A percentile compares a stretch with the other conserved stretches of the same genome.
phyloP scores from a whole-genome alignment of 2,113 vertebrate genomes.

The Sarotherodon lohbergeri region DNA sequence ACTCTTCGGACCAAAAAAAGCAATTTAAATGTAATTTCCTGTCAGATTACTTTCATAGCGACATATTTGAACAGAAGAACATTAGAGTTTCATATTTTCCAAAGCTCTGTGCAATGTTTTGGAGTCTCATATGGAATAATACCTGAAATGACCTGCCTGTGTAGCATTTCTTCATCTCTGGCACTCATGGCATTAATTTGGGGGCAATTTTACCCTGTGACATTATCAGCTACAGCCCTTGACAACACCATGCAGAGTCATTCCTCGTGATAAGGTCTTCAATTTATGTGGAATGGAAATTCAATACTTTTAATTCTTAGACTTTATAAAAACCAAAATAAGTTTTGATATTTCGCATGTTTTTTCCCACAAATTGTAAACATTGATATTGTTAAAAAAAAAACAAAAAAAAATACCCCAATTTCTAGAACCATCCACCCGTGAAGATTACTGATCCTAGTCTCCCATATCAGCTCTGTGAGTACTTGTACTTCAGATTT shows the following conservation, averaged over 20 bases:
- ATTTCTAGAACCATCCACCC: background rate
- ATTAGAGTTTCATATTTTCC: background rate
- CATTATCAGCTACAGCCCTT: background rate
- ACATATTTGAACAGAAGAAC: background rate
- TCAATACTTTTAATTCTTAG: background rate
- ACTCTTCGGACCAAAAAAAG: background rate
- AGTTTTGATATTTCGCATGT: background rate
- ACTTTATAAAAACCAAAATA: background rate
- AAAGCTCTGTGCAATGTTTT: background rate
- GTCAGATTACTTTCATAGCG: background rate
- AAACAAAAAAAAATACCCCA: accelerated
- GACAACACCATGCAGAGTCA: background rate
- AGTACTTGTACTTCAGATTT: background rate
- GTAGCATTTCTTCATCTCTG: background rate
- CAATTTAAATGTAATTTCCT: background rate
- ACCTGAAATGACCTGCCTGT: background rate
- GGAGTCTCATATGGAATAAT: background rate
- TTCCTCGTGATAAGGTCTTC: background rate
- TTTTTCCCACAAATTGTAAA: background rate
- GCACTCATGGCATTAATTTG: background rate
- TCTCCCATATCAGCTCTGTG: background rate
- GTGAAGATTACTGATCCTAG: background rate
- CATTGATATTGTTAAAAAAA: background rate
- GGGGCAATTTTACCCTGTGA: background rate
- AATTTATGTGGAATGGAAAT: background rate